Conservation (phyloP, 2,888 invertebrate species). For the Pyrochroa serraticornis region DNA sequence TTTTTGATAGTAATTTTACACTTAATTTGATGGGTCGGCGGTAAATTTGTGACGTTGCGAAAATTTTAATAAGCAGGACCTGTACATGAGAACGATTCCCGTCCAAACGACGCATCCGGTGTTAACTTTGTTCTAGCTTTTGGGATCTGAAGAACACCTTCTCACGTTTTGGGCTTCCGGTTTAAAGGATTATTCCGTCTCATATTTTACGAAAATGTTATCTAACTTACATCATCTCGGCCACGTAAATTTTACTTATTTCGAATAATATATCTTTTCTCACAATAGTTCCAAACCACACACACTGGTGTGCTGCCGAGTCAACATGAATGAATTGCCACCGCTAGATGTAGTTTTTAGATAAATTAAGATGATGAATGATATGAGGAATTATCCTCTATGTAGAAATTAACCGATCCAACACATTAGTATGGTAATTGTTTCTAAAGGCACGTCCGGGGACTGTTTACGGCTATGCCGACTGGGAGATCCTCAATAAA, state of each 20-base stretch:
- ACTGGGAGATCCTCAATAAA: too few relatives aligned
- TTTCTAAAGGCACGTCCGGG: neutral
- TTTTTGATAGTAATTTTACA: too few relatives aligned
- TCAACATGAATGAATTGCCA: conserved; percentile 16
- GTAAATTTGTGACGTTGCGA: too few relatives aligned
- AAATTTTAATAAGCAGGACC: too few relatives aligned
- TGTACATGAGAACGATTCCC: too few relatives aligned
- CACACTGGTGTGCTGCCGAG: conserved; percentile 8
- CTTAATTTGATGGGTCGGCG: too few relatives aligned
- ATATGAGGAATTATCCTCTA: conserved; percentile 8
- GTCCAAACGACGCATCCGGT: too few relatives aligned
- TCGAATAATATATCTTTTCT: conserved; percentile 31
- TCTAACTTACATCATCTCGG: conserved; percentile 34
- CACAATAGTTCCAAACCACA: conserved; percentile 23
- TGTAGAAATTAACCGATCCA: conserved; percentile 15
- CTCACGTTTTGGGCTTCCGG: conserved; percentile 45
- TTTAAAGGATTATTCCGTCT: conserved; percentile 40
- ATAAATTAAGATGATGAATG: conserved; percentile 24
- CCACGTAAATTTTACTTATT: conserved; percentile 41
- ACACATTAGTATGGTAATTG: conserved; percentile 19
- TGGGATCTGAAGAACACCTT: conserved; percentile 33
- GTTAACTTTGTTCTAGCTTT: conserved; percentile 13
- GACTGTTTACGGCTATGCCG: too few relatives aligned
- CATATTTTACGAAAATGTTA: conserved; percentile 38
- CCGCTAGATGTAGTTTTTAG: conserved; percentile 22